These are phyloP conservation scores for Leucoma salicis DNA, from an alignment of 2,888 invertebrate genomes.

Conservation along the genomic window DNA sequence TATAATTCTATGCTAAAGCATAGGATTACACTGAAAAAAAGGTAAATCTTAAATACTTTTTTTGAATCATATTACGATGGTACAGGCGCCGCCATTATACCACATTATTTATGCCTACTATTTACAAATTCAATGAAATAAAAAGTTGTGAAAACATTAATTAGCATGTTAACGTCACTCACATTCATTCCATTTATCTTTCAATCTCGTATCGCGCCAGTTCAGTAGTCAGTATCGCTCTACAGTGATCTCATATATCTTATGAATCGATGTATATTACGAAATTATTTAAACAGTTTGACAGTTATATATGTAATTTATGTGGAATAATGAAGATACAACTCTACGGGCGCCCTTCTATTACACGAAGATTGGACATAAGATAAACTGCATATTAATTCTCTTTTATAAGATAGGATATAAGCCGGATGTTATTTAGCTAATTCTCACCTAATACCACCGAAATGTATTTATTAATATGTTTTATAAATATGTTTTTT, in stretches of 20 bases:
- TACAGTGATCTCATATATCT: conserved; percentile 8
- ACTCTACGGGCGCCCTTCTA: conserved; percentile 17
- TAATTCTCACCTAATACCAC: no score
- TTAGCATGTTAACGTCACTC: neutral
- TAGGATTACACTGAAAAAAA: no score
- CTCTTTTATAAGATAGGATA: no score
- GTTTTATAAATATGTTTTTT: no score
- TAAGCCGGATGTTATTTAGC: no score
- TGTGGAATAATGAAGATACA: conserved; percentile 16
- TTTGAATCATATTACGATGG: neutral
- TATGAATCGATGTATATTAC: conserved; percentile 13
- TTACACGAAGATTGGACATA: conserved; percentile 16
- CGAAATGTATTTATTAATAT: no score
- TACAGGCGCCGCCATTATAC: neutral
- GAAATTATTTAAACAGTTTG: conserved; percentile 10
- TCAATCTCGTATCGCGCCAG: conserved; percentile 6
- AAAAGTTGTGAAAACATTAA: neutral
- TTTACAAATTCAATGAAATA: neutral
- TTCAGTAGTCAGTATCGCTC: neutral
- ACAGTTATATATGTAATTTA: conserved; percentile 19
- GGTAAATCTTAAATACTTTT: no score
- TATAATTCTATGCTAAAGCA: no score
- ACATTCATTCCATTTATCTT: conserved; percentile 6
- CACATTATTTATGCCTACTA: neutral
- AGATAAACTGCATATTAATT: conserved; percentile 16